Evolutionary conservation across 2,797 vertebrate species (phyloP), one percentile per base, ranked within the genome.

Genomic region (Rhabdomys pumilio): DNA sequence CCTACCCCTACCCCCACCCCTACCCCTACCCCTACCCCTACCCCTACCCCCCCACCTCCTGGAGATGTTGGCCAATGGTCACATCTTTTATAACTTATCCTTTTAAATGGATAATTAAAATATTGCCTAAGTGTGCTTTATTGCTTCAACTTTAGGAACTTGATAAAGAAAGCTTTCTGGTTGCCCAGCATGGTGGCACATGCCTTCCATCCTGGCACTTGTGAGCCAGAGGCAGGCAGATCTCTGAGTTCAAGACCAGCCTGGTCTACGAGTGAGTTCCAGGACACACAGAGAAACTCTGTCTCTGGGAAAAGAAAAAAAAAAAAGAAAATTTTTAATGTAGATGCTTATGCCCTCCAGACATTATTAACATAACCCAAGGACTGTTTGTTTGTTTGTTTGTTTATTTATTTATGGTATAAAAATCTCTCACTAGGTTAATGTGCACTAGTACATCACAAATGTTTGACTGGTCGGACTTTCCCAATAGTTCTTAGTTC

Each of bases 71-170:
- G 47, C 44, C 34, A 92, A 12, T 93, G 34, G 47, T 86, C 15
- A 50, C 89, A 44, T 95, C 29, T 47, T 90, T 92, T 55, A 53
- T 53, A 79, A 85, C 38, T 82, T 80, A 55, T 82, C 77, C 81
- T 84, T 44, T 84, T 31, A 83, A 47, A 61, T 19, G 3, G 29
- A 63, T 17, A 84, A 84, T 63, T 84, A 84, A 84, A 63, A 63
- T 83, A 29, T 91, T 53, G 55, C 34, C 55, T 95, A n/a, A 34
- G 38, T 86, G 24, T 95, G 47, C 44, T 92, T 92, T 92, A 81
- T 92, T 97, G 31, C 53, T 20, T 94, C 31, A 55, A 93, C 12
- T 89, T 93, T 93, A 34, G 38, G 38, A 96, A n/a, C 75, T 91
- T 91, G 38, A 87, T 26, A 83, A 44, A 57, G 34, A n/a, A 55